Evolutionary conservation across 2,888 invertebrate genomes (phyloP).

Genomic region (Rambutsinella grinnellia): DNA sequence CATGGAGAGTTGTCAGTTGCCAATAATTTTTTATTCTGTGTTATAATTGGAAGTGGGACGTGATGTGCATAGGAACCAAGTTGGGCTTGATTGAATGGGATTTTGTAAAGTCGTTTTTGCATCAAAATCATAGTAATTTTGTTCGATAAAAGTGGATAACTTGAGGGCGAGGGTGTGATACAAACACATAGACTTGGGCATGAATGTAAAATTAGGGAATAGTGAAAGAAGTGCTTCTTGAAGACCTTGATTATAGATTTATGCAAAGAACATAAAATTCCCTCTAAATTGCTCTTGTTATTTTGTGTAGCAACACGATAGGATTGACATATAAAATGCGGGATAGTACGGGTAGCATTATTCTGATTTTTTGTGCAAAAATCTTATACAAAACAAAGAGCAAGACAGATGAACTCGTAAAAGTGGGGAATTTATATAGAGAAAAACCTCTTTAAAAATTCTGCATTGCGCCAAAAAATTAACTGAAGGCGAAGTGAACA

Average conservation of each 20-base stretch:
- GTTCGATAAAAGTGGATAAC: no score
- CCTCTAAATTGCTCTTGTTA: no score
- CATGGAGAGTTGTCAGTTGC: no score
- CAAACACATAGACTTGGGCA: not conserved
- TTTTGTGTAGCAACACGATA: no score
- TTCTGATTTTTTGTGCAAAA: not conserved
- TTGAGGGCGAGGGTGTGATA: conserved; percentile 40
- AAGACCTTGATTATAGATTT: conserved; percentile 39
- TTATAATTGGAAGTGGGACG: conserved; percentile 24
- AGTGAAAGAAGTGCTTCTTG: conserved; percentile 43
- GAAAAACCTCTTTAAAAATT: conserved; percentile 11
- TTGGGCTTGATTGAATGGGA: no score
- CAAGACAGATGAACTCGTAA: conserved; percentile 5
- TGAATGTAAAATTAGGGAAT: not conserved
- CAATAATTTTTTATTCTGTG: conserved; percentile 2
- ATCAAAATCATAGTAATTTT: no score
- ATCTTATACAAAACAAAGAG: no score
- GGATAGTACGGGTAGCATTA: conserved; percentile 28
- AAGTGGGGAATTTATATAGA: not conserved
- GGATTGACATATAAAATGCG: no score
- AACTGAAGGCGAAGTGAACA: conserved; percentile 12
- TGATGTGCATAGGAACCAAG: no score
- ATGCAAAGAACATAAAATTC: conserved; percentile 5
- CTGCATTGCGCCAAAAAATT: conserved; percentile 51
- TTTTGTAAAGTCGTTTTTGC: no score